phyloP scores from a whole-genome alignment of 2,888 invertebrate species.

The Leptopterna dolabrata region DNA sequence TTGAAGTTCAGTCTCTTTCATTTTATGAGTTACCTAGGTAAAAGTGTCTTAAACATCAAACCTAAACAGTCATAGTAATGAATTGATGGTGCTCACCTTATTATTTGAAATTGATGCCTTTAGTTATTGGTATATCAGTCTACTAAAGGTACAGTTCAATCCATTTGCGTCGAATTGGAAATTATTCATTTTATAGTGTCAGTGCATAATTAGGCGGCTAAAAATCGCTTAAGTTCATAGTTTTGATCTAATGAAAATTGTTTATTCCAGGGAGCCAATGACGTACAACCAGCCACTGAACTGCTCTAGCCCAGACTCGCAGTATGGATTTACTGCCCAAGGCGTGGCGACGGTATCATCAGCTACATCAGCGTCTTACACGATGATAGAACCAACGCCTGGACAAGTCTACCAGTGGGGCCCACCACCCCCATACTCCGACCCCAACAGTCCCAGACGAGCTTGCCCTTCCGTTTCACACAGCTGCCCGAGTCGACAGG shows the following conservation, averaged over 20 bases:
- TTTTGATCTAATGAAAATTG: neutral
- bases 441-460: constrained; percentile 64
- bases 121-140: too few relatives aligned
- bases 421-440: constrained; percentile 83
- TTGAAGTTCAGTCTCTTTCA: too few relatives aligned
- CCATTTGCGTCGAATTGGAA: too few relatives aligned
- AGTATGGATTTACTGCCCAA: constrained; percentile 74
- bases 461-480: constrained; percentile 38
- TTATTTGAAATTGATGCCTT: too few relatives aligned
- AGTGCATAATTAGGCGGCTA: too few relatives aligned
- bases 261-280: constrained; percentile 65
- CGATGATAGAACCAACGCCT: constrained; percentile 66
- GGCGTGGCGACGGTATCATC: constrained; percentile 62
- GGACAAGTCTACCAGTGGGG: constrained; percentile 75
- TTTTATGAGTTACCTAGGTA: too few relatives aligned
- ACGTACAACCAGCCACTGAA: constrained; percentile 70
- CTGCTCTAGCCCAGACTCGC: constrained; percentile 81
- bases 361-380: constrained; percentile 58
- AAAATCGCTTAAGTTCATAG: too few relatives aligned
- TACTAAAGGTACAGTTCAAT: too few relatives aligned
- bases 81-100: too few relatives aligned
- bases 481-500: constrained; percentile 47
- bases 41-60: too few relatives aligned
- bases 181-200: too few relatives aligned
- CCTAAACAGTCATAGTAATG: too few relatives aligned